Base-by-base conservation (phyloP, 2,113 vertebrate genomes). In the Xenotilapia longispinis region DNA sequence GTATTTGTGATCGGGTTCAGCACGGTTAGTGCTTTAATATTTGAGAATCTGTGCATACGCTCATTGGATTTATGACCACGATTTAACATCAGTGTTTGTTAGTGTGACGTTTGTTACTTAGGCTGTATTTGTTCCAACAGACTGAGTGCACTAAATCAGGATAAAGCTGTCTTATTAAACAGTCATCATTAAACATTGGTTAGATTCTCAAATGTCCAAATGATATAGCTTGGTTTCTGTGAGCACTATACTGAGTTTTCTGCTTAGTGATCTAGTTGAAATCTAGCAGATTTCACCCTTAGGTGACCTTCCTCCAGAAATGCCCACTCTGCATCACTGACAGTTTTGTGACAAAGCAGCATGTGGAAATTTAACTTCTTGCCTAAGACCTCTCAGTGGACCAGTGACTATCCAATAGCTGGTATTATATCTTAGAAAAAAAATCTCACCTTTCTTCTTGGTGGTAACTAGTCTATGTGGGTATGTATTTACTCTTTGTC, bases 1-100 rank as follows among this genome's bases (percentile, higher is more conserved):
- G 23, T 81, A 73, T 93, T 82, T 90, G 88, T 84, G 55, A 86
- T 55, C n/a, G 36, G 28, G 78, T 90, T 88, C 84, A 87, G 87
- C 14, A 53, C 49, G 79, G 84, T 81, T 51, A 85, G 75, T 10
- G 40, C 81, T 84, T 80, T 45, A 28, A 80, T 81, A 85, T 70
- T 70, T 17, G 28, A 83, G 12, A 7, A 73, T 88, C 70, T 89
- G 51, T 82, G 83, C 51, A 85, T 31, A 38, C 9, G 47, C 9
- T 11, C 3, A 80, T 75, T 83, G 6, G 73, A 87, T 84, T 81
- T 78, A 85, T 63, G 15, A 33, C 42, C 38, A 28, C 12, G 2
- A 80, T 89, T 84, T 38, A 81, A 63, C 75, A 75, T 23, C 1
- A 80, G 26, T 57, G 47, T 73, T 75, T 80, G 28, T 73, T 6